These are phyloP conservation scores for Drosophila cyrtoloma DNA, from an alignment of 2,888 invertebrate species.

Conservation along the genomic window DNA sequence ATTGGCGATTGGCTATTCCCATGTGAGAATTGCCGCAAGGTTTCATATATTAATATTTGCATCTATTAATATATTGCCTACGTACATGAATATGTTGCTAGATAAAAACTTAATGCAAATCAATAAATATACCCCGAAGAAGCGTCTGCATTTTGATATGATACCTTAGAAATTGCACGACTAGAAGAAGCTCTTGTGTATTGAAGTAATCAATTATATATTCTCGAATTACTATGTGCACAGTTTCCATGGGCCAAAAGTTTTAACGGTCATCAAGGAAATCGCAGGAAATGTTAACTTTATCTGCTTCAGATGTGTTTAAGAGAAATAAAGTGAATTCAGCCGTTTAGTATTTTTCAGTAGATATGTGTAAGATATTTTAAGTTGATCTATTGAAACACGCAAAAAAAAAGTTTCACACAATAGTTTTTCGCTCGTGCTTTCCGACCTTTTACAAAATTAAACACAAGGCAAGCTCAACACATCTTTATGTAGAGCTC, in stretches of 20 bases:
- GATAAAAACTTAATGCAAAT: too few relatives aligned
- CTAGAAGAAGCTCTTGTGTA: too few relatives aligned
- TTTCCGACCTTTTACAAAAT: background rate
- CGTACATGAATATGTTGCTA: too few relatives aligned
- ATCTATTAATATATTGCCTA: too few relatives aligned
- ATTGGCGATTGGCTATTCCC: conserved; percentile 23
- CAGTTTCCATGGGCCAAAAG: background rate
- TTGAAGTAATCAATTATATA: too few relatives aligned
- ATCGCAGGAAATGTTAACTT: background rate
- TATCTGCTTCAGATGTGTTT: background rate
- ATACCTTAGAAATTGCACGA: too few relatives aligned
- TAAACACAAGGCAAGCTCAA: background rate
- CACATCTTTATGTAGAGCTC: too few relatives aligned
- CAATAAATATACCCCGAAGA: too few relatives aligned
- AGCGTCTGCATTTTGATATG: too few relatives aligned
- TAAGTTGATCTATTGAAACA: background rate
- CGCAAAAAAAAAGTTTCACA: background rate
- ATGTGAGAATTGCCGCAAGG: conserved; percentile 25
- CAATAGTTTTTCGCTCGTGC: background rate
- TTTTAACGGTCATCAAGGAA: background rate
- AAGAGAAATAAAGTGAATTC: too few relatives aligned
- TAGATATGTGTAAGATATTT: background rate
- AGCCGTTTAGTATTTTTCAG: background rate
- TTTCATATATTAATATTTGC: background rate
- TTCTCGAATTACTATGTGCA: too few relatives aligned